Conservation (phyloP, 2,797 vertebrate genomes). For the Monodelphis domestica region DNA sequence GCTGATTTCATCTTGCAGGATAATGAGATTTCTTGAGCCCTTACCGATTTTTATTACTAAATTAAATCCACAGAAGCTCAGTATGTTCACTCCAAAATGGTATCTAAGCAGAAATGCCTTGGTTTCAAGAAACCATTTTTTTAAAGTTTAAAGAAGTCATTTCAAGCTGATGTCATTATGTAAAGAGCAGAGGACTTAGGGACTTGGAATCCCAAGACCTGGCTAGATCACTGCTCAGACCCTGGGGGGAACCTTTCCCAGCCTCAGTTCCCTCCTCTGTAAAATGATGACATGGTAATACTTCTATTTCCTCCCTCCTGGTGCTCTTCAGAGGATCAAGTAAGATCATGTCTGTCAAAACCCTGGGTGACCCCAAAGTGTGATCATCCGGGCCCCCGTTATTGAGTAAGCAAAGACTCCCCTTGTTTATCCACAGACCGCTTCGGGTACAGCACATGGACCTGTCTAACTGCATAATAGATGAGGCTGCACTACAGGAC, state of each 20-base stretch:
- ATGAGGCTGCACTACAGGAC: constrained; percentile 85
- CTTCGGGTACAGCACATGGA: constrained; percentile 91
- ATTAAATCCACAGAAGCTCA: neutral
- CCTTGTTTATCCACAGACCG: constrained; percentile 79
- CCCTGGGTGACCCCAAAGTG: neutral
- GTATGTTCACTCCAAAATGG: neutral
- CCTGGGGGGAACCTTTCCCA: neutral
- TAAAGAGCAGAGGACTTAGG: neutral
- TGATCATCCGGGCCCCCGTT: neutral
- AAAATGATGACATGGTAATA: too few species aligned
- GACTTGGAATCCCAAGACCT: neutral
- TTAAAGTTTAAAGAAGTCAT: too few species aligned
- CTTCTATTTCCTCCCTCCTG: too few species aligned
- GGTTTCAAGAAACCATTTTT: too few species aligned
- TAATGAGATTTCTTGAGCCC: neutral
- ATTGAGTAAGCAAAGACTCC: neutral
- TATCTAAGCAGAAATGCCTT: neutral
- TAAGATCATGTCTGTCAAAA: neutral
- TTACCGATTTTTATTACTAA: neutral
- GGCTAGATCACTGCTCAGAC: neutral
- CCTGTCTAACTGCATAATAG: constrained; percentile 91
- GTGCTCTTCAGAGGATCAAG: neutral
- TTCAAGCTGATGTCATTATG: neutral
- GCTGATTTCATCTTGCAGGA: neutral
- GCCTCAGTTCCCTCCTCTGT: too few species aligned